Percentiles rank a stretch among this genome's conserved stretches.
These are phyloP conservation scores for Lipotes vexillifer DNA, from an alignment of 2,113 vertebrate species.

Conservation along the genomic window DNA sequence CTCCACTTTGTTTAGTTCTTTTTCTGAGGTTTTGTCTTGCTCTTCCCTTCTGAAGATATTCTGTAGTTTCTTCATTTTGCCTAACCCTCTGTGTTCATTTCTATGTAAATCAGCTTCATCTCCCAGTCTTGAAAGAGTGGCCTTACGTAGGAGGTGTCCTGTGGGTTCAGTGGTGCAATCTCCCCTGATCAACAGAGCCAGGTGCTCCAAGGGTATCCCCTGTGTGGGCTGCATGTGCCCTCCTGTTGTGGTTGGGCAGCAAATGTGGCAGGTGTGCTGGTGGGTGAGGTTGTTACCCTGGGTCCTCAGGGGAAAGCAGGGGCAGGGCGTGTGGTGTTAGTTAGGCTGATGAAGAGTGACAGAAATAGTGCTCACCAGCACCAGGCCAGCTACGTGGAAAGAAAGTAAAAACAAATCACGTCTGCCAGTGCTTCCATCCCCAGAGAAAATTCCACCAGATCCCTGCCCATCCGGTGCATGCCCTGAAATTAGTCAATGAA, in stretches of 20 bases:
- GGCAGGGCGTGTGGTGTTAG: background rate
- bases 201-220: background rate
- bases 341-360: background rate
- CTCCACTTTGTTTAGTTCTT: background rate
- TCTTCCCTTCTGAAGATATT: background rate
- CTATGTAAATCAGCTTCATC: background rate
- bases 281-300: background rate
- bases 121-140: background rate
- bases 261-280: background rate
- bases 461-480: background rate
- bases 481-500: background rate
- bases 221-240: background rate
- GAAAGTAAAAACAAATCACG: background rate
- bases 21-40: background rate
- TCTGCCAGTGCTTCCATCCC: background rate
- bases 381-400: background rate
- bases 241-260: background rate
- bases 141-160: background rate
- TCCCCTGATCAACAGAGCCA: background rate
- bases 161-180: background rate
- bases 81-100: background rate
- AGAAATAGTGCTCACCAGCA: background rate
- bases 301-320: background rate
- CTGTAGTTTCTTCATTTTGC: background rate
- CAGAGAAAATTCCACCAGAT: background rate